Conservation (phyloP, 2,113 vertebrate species). For the Cettia cetti region DNA sequence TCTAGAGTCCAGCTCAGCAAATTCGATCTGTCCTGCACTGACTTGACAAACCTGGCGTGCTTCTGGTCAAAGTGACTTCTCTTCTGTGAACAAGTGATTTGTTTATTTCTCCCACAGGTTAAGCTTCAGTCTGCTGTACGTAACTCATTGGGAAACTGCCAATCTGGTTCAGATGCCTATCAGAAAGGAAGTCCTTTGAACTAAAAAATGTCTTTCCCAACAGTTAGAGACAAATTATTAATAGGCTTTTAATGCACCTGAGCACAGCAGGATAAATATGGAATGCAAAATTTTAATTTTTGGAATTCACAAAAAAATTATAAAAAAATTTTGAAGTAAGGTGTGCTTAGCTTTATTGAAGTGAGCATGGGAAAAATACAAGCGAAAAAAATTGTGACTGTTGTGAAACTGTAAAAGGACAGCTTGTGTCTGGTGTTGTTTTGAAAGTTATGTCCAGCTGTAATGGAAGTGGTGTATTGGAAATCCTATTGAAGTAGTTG, state of each 20-base stretch:
- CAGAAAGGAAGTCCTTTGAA: neutral
- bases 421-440: neutral
- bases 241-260: neutral
- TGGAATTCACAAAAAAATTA: neutral
- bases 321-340: neutral
- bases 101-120: neutral
- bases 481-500: neutral
- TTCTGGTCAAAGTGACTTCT: neutral
- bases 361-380: neutral
- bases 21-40: neutral
- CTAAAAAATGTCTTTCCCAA: neutral
- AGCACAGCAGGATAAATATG: neutral
- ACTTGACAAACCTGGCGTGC: neutral
- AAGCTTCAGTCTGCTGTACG: neutral
- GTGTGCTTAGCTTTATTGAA: neutral
- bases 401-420: neutral
- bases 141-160: neutral
- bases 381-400: neutral
- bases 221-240: neutral
- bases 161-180: neutral
- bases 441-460: neutral
- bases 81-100: neutral
- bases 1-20: neutral
- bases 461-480: neutral
- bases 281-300: neutral